These are phyloP conservation scores for Gymnocheta viridis DNA, from an alignment of 2,888 invertebrate genomes.

Conservation along the genomic window DNA sequence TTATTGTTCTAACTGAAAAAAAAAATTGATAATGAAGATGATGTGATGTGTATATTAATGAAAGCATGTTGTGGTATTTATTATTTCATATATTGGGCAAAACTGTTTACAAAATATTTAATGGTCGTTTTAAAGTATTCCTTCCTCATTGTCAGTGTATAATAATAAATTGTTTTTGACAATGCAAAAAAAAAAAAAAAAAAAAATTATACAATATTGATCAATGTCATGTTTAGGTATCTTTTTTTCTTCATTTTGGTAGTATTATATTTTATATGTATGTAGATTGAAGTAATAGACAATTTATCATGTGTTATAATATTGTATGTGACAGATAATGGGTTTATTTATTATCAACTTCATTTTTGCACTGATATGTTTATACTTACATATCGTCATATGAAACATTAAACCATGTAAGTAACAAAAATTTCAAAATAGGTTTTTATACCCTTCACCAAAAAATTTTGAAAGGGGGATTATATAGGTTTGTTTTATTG, in stretches of 20 bases:
- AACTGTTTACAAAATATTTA: slow-evolving; percentile 43
- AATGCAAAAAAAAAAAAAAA: not conserved
- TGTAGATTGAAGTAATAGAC: slow-evolving; percentile 1
- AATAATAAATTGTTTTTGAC: slow-evolving; percentile 21
- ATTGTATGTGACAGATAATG: slow-evolving; percentile 39
- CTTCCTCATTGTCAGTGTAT: not conserved
- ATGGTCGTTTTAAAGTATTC: slow-evolving; percentile 10
- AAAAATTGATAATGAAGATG: slow-evolving; percentile 41
- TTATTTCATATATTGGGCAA: slow-evolving; percentile 7
- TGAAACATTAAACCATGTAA: no score
- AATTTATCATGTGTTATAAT: slow-evolving; percentile 49
- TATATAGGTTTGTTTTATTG: no score
- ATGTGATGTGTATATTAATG: slow-evolving; percentile 2
- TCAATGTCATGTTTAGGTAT: slow-evolving; percentile 46
- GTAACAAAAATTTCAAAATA: no score
- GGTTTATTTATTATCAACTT: slow-evolving; percentile 11
- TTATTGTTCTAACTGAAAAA: slow-evolving; percentile 34
- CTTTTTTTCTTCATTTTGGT: not conserved
- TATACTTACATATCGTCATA: not conserved
- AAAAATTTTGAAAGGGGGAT: no score
- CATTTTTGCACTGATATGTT: not conserved
- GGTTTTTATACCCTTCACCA: no score
- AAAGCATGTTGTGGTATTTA: not conserved
- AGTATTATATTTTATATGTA: not conserved
- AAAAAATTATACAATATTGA: slow-evolving; percentile 56